Evolutionary conservation across 1,140 invertebrate species (phyloP), one percentile per base, ranked within the genome.

Genomic region (Caenorhabditis tropicalis): DNA sequence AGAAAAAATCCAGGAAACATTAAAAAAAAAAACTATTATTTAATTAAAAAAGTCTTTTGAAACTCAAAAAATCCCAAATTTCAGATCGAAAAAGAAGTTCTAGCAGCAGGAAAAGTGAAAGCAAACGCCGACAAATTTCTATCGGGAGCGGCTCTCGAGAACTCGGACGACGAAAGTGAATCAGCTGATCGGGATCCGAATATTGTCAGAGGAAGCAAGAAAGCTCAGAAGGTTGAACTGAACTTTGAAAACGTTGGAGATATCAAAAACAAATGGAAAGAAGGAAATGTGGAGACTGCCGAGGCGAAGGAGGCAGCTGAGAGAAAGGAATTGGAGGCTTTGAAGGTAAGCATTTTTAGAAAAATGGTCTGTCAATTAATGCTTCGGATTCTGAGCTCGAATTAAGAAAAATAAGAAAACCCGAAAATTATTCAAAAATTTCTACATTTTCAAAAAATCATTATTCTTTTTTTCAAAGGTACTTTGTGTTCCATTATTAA

Each of bases 221-320:
- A 86, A 39, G 83, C 74, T 24, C 36, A 82, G 27, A 84, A 85
- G 49, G 88, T 82, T 15, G 84, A 86, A 6, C 82, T 88, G 12
- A 51, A 85, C 56, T 87, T 87, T 36, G 82, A 86, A 53, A 58
- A 86, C 46, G 86, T 91, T 24, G 90, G 84, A 79, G 87, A 90
- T 48, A 88, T 91, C 31, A 91, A 91, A 65, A 87, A 90, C 33
- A 91, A 89, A 74, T 91, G 90, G 90, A 88, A 90, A 81, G 91
- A 90, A 9, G 90, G 90, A 70, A 90, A 89, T 16, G 88, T 91
- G 29, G 89, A 91, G 82, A 88, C 82, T 12, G 90, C 90, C 15
- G 88, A 91, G 79, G 79, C 39, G 24, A 83, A 85, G 24, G 90
- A 91, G 58, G 87, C 70, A 6, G 87, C 74, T 1, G 82, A 85